Conservation (phyloP, 2,113 vertebrate genomes). For the Varanus komodoensis region DNA sequence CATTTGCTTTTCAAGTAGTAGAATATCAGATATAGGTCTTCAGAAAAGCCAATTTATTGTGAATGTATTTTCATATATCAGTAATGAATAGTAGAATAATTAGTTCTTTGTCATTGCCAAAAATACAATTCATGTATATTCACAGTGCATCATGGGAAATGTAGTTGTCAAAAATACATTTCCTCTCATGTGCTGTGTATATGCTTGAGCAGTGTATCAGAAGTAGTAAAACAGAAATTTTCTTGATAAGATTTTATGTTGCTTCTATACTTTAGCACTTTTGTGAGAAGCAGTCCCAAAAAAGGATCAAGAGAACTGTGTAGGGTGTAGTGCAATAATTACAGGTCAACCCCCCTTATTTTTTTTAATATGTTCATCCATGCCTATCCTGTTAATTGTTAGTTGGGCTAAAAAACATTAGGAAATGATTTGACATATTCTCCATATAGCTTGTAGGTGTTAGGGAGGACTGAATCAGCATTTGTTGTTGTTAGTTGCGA, state of each 20-base stretch:
- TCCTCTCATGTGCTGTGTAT: conserved; percentile 15
- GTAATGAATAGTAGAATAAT: not conserved
- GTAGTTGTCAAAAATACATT: conserved; percentile 15
- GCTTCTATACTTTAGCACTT: not conserved
- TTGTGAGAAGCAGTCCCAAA: not conserved
- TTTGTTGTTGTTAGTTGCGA: too few species aligned
- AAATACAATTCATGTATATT: conserved; percentile 19
- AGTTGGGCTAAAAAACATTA: not conserved
- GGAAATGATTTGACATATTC: not conserved
- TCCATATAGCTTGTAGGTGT: not conserved
- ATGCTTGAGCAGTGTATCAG: conserved; percentile 4
- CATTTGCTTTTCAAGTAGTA: not conserved
- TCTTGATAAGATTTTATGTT: not conserved
- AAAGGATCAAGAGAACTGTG: not conserved
- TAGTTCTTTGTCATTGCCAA: not conserved
- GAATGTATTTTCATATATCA: not conserved
- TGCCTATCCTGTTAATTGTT: not conserved
- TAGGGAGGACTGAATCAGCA: not conserved
- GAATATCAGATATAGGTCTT: not conserved
- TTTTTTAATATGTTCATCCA: not conserved
- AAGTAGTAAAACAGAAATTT: not conserved
- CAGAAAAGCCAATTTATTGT: not conserved
- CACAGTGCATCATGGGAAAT: conserved; percentile 9
- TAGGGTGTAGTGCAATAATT: not conserved
- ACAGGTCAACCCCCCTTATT: not conserved